Evolutionary conservation across 2,888 invertebrate species (phyloP).

Genomic region (Aphodius sticticus): DNA sequence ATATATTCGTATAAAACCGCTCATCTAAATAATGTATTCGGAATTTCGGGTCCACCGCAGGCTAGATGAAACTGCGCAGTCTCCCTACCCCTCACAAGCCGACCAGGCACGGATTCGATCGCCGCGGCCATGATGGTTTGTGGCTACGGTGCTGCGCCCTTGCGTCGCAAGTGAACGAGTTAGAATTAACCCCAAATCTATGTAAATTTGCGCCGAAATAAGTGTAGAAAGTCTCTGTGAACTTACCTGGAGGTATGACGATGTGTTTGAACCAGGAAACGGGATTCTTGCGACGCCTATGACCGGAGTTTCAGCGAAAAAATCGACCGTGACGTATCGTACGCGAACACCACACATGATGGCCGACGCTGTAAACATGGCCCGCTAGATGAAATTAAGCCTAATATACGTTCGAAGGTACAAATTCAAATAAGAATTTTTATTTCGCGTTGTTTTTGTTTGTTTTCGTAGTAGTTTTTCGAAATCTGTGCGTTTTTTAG

Average conservation of each 20-base stretch:
- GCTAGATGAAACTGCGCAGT: conserved; percentile 28
- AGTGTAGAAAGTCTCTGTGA: conserved; percentile 28
- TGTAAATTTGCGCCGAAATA: conserved; percentile 20
- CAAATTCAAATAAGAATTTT: neutral
- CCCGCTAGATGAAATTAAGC: neutral
- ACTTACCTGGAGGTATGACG: conserved; percentile 31
- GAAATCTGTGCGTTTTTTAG: neutral
- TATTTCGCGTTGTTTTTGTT: neutral
- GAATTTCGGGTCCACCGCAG: neutral
- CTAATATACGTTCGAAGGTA: neutral
- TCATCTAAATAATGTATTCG: neutral
- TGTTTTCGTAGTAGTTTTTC: neutral
- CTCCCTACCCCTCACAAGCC: conserved; percentile 29
- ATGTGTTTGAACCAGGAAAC: conserved; percentile 17
- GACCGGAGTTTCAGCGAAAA: neutral
- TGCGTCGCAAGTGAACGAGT: conserved; percentile 30
- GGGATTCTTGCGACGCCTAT: neutral
- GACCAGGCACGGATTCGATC: conserved; percentile 34
- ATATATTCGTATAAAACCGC: neutral
- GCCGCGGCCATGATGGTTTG: conserved; percentile 58
- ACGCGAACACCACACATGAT: neutral
- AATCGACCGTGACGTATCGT: neutral
- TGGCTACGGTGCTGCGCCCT: conserved; percentile 54
- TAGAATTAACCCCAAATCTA: conserved; percentile 11
- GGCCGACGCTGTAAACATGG: neutral